Evolutionary conservation across 2,113 vertebrate genomes (phyloP).

Genomic region (Junco hyemalis): DNA sequence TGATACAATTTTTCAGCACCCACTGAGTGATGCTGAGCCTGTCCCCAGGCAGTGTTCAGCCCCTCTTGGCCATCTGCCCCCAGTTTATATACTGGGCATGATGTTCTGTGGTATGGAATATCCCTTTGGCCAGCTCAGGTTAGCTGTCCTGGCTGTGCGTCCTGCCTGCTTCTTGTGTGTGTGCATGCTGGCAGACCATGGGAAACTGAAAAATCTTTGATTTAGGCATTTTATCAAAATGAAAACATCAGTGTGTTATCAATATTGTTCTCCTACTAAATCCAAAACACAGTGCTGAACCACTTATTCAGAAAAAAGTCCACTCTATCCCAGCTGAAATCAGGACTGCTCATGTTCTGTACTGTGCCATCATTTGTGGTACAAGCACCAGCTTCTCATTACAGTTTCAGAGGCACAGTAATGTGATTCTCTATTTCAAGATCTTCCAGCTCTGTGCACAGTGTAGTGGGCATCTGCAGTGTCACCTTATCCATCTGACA

Average conservation of each 20-base stretch:
- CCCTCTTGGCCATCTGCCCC: not conserved
- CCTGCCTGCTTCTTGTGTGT: rapidly evolving
- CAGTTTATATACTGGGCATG: not conserved
- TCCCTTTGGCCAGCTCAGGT: not conserved
- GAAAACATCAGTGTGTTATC: not conserved
- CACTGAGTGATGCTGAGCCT: not conserved
- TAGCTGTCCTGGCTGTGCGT: rapidly evolving
- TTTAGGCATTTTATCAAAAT: not conserved
- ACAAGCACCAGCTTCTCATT: not conserved
- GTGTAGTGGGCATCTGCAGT: not conserved
- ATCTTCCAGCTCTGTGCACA: not conserved
- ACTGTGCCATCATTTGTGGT: not conserved
- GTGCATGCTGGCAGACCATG: not conserved
- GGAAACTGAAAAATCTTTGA: not conserved
- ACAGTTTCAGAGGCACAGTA: not conserved
- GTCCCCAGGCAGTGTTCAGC: not conserved
- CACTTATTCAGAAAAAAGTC: not conserved
- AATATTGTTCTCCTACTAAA: not conserved
- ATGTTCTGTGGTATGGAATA: not conserved
- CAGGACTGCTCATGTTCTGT: not conserved
- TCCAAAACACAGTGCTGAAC: not conserved
- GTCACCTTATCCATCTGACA: not conserved
- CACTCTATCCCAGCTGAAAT: not conserved
- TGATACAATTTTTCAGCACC: not conserved
- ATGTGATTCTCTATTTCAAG: not conserved